phyloP scores from a whole-genome alignment of 2,797 vertebrate genomes.

The Percopsis omiscomaycus region DNA sequence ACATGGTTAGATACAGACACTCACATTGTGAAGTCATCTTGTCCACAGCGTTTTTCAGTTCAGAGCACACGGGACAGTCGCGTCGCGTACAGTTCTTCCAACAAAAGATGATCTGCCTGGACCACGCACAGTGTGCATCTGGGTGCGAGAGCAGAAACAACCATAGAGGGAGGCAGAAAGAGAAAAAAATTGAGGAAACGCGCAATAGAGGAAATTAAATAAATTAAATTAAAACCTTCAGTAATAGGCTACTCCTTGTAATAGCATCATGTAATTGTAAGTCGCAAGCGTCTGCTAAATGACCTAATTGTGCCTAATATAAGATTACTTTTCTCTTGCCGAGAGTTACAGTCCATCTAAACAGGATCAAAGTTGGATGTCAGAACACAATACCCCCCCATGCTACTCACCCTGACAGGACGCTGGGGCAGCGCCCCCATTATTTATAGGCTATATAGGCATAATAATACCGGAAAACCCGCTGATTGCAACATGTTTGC shows the following conservation, averaged over 20 bases:
- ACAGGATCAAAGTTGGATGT: too few relatives aligned
- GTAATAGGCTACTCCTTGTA: too few relatives aligned
- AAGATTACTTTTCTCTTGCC: too few relatives aligned
- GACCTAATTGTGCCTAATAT: too few relatives aligned
- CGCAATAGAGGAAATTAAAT: background rate
- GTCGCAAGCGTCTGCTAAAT: too few relatives aligned
- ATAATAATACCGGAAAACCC: too few relatives aligned
- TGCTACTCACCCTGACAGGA: slow-evolving; percentile 92
- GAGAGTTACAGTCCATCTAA: too few relatives aligned
- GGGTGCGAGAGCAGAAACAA: slow-evolving; percentile 4
- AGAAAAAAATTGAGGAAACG: background rate
- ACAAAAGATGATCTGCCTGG: slow-evolving; percentile 98
- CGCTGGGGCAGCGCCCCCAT: background rate
- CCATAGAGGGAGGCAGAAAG: background rate
- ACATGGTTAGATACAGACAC: slow-evolving; percentile 79
- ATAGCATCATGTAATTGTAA: too few relatives aligned
- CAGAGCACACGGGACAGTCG: slow-evolving; percentile 97
- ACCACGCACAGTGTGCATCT: slow-evolving; percentile 95
- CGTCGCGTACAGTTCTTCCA: slow-evolving; percentile 99
- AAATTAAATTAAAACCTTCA: background rate
- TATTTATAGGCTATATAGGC: too few relatives aligned
- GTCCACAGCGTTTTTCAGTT: slow-evolving; percentile 97
- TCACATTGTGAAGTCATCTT: slow-evolving; percentile 99
- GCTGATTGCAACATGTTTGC: too few relatives aligned
- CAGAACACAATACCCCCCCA: background rate